Conservation (phyloP, 2,113 vertebrate species). For the Sinosuthora webbiana region DNA sequence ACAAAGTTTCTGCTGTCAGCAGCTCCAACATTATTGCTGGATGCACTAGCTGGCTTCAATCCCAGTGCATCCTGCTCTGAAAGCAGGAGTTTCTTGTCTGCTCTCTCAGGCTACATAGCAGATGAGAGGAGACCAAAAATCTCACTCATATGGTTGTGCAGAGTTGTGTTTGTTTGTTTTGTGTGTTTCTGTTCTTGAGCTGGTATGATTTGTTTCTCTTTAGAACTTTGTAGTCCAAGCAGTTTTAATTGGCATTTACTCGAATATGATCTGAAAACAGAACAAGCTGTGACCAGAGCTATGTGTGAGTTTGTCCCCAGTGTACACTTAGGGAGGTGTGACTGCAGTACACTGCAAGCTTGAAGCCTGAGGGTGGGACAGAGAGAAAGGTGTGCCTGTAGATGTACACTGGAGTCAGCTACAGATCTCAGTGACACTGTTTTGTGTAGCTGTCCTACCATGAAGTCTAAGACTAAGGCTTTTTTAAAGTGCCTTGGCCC, state of each 20-base stretch:
- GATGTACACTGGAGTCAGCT: neutral
- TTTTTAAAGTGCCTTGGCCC: neutral
- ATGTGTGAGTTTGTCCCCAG: neutral
- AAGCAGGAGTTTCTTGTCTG: neutral
- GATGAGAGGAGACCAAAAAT: neutral
- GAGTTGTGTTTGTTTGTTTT: neutral
- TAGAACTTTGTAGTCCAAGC: neutral
- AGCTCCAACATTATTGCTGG: neutral
- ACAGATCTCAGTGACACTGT: neutral
- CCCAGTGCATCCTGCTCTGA: neutral
- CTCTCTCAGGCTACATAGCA: neutral
- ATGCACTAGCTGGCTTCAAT: neutral
- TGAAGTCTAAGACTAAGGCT: neutral
- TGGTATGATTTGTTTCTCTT: neutral
- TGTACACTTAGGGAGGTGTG: neutral
- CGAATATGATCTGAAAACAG: neutral
- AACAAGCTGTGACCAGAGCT: neutral
- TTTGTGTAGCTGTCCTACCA: neutral
- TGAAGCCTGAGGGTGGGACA: neutral
- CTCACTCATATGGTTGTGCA: neutral
- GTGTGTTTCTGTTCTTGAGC: neutral
- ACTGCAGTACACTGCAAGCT: neutral
- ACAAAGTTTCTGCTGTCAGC: neutral
- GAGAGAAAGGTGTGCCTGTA: neutral
- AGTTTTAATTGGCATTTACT: neutral